Conservation (phyloP, 2,888 invertebrate species). For the Acrocyrtus sp. region DNA sequence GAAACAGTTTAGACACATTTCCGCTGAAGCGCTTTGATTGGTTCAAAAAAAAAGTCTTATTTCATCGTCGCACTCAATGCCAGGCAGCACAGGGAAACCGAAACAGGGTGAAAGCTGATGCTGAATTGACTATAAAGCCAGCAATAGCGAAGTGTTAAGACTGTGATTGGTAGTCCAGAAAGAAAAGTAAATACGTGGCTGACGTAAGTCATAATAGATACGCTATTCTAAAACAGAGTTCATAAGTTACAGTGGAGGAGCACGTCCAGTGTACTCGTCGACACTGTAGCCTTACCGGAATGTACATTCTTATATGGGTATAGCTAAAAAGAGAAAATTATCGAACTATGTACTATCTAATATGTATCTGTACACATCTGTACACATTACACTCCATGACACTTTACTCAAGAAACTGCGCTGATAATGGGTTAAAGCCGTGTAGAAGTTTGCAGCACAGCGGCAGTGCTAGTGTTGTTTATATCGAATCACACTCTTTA, state of each 20-base stretch:
- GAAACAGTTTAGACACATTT: slow-evolving; percentile 49
- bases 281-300: neutral
- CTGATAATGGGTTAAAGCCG: slow-evolving; percentile 34
- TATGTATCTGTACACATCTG: neutral
- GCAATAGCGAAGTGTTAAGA: slow-evolving; percentile 43
- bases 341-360: neutral
- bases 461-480: neutral
- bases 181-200: slow-evolving; percentile 50
- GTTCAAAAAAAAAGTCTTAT: slow-evolving; percentile 42
- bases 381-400: slow-evolving; percentile 23
- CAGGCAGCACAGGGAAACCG: slow-evolving; percentile 11
- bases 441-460: slow-evolving; percentile 3
- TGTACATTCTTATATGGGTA: neutral
- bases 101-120: slow-evolving; percentile 30
- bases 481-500: neutral
- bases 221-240: slow-evolving; percentile 24
- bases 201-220: slow-evolving; percentile 47
- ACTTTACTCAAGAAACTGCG: slow-evolving; percentile 26
- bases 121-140: slow-evolving; percentile 46
- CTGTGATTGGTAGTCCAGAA: slow-evolving; percentile 47
- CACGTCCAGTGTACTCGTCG: slow-evolving; percentile 8
- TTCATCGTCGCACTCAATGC: slow-evolving; percentile 38
- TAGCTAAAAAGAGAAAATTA: neutral
- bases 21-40: slow-evolving; percentile 46
- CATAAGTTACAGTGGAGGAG: slow-evolving; percentile 17